phyloP scores from a whole-genome alignment of 2,888 invertebrate species.

The Strigamia maritima region DNA sequence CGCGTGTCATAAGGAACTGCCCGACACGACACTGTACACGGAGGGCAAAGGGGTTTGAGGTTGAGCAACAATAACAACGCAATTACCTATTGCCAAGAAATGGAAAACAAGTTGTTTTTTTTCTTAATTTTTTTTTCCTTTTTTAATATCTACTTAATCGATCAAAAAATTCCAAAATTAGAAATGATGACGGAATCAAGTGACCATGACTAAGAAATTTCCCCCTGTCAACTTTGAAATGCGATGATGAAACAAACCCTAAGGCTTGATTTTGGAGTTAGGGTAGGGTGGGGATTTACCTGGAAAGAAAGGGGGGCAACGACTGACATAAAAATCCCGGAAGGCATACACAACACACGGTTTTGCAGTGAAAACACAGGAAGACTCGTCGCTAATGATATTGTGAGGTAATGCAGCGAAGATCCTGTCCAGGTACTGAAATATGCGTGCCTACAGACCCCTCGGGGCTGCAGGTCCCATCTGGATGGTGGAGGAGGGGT shows the following conservation, averaged over 20 bases:
- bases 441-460: not conserved
- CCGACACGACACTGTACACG: not conserved
- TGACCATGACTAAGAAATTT: conserved; percentile 15
- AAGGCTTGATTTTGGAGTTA: not conserved
- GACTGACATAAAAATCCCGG: not conserved
- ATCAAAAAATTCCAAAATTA: not conserved
- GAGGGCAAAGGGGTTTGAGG: not conserved
- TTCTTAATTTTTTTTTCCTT: not conserved
- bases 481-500: not conserved
- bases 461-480: not conserved
- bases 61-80: not conserved
- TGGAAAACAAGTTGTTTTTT: not conserved
- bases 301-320: conserved; percentile 15
- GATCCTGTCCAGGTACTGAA: not conserved
- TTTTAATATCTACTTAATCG: too few species aligned
- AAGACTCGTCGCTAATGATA: conserved; percentile 15
- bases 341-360: not conserved
- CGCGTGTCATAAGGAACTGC: not conserved
- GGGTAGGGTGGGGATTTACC: not conserved
- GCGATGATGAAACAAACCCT: not conserved
- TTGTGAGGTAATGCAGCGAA: conserved; percentile 15
- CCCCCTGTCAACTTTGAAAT: not conserved
- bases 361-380: conserved; percentile 1
- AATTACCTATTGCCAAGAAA: not conserved
- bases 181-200: not conserved